Evolutionary conservation across 1,140 invertebrate species (phyloP), one percentile per base, ranked within the genome.

Genomic region (Ectropis grisescens): DNA sequence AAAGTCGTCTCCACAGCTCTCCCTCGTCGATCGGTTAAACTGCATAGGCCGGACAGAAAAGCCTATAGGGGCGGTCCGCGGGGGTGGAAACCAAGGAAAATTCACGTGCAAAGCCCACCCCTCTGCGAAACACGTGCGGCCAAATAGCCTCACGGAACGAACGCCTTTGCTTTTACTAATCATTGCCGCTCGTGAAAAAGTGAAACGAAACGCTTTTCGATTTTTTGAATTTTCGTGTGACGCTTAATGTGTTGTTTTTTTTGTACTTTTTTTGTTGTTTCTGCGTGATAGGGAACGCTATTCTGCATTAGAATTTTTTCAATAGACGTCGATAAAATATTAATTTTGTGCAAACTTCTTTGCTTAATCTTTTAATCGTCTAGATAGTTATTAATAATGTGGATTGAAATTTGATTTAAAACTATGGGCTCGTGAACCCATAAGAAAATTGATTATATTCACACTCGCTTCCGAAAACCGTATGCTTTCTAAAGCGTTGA

Each of bases 11-110:
- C 75, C 56, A 70, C 37, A 41, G 32, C 37, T 35, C 34, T 51
- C 53, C 34, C 24, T 64, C 69, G 54, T 51, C 75, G 66, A 75
- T 80, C 70, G 61, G 68, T 75, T 75, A 66, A 80, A 80, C 75
- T 67, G 70, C 66, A 76, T 80, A 80, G 75, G 75, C 75, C 68
- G 71, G 75, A 76, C 75, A 80, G 75, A 80, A 80, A 80, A 80
- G 75, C 75, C 75, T 80, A 80, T 69, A 80, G 75, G 75, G 75
- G 75, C 75, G 75, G 71, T 75, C 71, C 75, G 75, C 48, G 48
- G 69, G 75, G 75, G 75, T 80, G 75, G 75, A 78, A 80, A 80
- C 75, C 66, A 72, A 61, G 75, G 75, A 75, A 80, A 78, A 78
- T 78, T 80, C 72, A 76, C 74, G 74, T 74, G 69, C 59, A 59